These are phyloP conservation scores for Sthenelais limicola DNA, from an alignment of 2,888 invertebrate genomes.

Conservation along the genomic window DNA sequence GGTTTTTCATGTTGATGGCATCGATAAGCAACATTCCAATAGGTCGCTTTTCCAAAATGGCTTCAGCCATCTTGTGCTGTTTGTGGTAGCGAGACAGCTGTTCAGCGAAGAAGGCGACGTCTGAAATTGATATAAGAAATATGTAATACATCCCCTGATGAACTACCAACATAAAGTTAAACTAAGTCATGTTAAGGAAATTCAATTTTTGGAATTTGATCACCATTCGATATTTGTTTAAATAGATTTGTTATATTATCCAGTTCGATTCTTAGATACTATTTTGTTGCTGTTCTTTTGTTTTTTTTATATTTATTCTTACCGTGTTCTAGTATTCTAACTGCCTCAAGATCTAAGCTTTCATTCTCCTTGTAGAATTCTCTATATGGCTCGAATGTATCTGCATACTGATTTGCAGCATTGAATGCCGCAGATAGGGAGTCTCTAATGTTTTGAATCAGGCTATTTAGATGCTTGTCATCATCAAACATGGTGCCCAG, in stretches of 20 bases:
- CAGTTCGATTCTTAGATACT: no score
- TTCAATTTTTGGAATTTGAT: no score
- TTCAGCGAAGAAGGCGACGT: constrained; percentile 78
- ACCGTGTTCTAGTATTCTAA: constrained; percentile 78
- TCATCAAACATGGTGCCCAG: constrained; percentile 81
- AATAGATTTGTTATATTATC: no score
- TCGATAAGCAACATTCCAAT: constrained; percentile 83
- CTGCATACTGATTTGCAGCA: constrained; percentile 78
- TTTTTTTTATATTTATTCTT: no score
- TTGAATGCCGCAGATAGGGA: constrained; percentile 78
- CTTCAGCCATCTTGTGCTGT: constrained; percentile 81
- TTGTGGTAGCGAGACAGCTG: constrained; percentile 80
- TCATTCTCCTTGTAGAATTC: constrained; percentile 82
- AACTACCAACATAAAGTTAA: no score
- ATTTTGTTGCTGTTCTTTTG: no score
- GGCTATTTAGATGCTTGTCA: constrained; percentile 77
- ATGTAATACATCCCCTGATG: no score
- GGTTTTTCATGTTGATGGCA: constrained; percentile 81
- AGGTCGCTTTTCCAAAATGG: constrained; percentile 79
- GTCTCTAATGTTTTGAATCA: constrained; percentile 77
- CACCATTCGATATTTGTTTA: no score
- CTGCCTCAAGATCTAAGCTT: constrained; percentile 77
- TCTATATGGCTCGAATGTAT: constrained; percentile 79
- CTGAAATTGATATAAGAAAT: no score
- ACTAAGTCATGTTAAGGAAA: no score